Base-by-base conservation (phyloP, 1,140 invertebrate species). In the Octopus bimaculoides region DNA sequence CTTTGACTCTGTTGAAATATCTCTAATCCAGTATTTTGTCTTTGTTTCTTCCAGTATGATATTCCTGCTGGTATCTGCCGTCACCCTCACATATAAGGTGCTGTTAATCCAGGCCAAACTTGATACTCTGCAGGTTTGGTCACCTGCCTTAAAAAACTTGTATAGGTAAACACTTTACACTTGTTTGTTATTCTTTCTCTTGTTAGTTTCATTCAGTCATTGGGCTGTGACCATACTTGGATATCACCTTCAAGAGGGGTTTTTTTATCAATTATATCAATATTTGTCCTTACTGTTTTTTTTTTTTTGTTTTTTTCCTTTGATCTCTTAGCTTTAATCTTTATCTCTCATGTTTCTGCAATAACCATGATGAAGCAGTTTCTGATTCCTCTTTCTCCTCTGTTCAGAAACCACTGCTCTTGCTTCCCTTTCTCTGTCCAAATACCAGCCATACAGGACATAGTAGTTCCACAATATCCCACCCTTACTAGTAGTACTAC, bases 21-120 rank as follows among this genome's bases (percentile, higher is more conserved):
- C 26, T 41, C 26, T n/a, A 9, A 5, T 76, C 6, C 17, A 71
- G 7, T 75, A 66, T 53, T 56, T 41, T 76, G 26, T 52, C 54
- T n/a, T 61, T 78, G 80, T n/a, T n/a, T 56, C 73, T 85, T 83
- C 52, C 82, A 89, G 87, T 77, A 84, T 87, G 66, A 81, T 88
- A 78, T 87, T 89, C 78, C 77, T 89, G n/a, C 56, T 89, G 77
- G 52, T 87, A 52, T 86, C 87, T 69, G 86, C 87, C 7, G 81
- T 86, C 54, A 86, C 83, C 1, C 82, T 89, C 12, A 87, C 88
- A 0, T 89, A 89, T 80, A 89, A 89, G 80, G 85, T 89, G 20
- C 79, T 88, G 8, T 79, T 87, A 14, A 77, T 89, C 12, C 87
- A 89, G 77, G 85, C 84, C 20, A 84, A 83, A 73, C 76, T 89